Evolutionary conservation across 1,140 invertebrate genomes (phyloP).

Genomic region (Brachionus rubens): DNA sequence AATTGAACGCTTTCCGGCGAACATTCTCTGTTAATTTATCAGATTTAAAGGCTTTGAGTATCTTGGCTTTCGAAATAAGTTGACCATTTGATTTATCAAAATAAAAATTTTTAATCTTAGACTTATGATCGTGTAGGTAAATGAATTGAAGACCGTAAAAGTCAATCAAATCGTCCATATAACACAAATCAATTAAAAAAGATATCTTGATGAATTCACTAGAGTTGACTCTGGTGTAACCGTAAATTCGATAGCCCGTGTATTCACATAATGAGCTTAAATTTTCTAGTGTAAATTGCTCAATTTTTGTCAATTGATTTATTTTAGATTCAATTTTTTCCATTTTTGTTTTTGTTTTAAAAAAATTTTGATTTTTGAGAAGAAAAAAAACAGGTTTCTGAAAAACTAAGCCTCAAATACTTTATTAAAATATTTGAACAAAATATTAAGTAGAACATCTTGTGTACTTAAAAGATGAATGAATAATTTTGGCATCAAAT

Average conservation of each 20-base stretch:
- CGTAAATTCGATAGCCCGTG: not conserved
- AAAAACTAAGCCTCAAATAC: no score
- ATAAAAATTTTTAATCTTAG: not conserved
- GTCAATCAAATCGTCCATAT: slow-evolving; percentile 17
- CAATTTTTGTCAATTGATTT: not conserved
- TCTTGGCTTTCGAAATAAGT: not conserved
- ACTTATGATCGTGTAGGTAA: not conserved
- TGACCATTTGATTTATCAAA: not conserved
- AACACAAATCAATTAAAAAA: not conserved
- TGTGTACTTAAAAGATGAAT: no score
- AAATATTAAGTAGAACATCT: no score
- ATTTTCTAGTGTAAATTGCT: not conserved
- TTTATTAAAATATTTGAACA: no score
- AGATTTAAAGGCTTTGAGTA: not conserved
- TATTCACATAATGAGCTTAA: not conserved
- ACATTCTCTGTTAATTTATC: not conserved
- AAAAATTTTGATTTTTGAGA: no score
- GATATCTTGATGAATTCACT: not conserved
- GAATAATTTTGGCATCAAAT: no score
- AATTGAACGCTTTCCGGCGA: not conserved
- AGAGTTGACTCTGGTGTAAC: not conserved
- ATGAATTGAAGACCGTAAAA: not conserved
- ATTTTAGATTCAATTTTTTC: slow-evolving; percentile 26
- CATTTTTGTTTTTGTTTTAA: not conserved
- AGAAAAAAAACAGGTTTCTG: no score